phyloP scores from a whole-genome alignment of 2,113 vertebrate genomes.

The Murina feae region DNA sequence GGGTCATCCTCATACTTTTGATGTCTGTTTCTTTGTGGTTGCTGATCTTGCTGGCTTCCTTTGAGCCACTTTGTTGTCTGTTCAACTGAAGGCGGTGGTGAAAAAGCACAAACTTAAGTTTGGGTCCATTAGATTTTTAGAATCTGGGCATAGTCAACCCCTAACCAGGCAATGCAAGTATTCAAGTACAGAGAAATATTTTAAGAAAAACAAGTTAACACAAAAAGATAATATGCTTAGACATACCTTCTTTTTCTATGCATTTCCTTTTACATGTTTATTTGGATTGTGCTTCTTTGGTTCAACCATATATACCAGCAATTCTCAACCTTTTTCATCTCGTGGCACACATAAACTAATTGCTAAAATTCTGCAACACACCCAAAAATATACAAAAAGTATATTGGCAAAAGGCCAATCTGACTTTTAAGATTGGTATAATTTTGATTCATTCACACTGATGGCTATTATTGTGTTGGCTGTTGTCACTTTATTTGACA shows the following conservation, averaged over 20 bases:
- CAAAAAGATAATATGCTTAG: not conserved
- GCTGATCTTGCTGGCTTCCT: not conserved
- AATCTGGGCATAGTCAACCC: not conserved
- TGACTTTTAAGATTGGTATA: too few relatives aligned
- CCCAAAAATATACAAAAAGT: too few relatives aligned
- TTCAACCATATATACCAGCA: not conserved
- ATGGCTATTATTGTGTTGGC: not conserved
- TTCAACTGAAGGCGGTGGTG: not conserved
- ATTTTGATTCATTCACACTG: not conserved
- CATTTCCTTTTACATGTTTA: not conserved
- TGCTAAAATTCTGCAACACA: too few relatives aligned
- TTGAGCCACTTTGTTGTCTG: not conserved
- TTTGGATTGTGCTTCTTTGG: not conserved
- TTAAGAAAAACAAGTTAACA: not conserved
- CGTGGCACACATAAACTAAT: too few relatives aligned
- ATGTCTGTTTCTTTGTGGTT: not conserved
- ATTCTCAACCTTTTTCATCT: too few relatives aligned
- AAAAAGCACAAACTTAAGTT: not conserved
- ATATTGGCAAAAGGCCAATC: too few relatives aligned
- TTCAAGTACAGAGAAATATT: not conserved
- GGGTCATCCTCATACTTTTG: not conserved
- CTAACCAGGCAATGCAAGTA: not conserved
- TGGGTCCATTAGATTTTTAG: slow-evolving; percentile 28
- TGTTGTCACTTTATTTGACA: too few relatives aligned
- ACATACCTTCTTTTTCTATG: not conserved